Base-by-base conservation (phyloP, 2,888 invertebrate species). In the Heterodera filipjevi region DNA sequence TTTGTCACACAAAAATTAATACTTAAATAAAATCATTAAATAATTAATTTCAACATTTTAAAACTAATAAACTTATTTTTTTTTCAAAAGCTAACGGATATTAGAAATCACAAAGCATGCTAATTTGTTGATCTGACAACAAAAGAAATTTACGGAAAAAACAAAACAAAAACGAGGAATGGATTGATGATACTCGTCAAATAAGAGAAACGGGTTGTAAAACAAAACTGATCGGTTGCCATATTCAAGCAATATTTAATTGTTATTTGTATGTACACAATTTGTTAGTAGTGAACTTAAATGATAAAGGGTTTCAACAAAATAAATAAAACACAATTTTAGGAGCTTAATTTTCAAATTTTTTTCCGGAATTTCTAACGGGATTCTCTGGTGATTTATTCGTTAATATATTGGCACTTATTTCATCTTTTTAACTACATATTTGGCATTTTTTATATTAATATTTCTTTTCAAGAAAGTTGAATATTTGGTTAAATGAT, bases 71-170 rank as follows among this genome's bases (percentile, higher is more conserved):
- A 49, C 14, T 49, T 3, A 16, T 49, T 49, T 49, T 39, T 39
- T 39, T 39, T 10, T 39, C 39, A 39, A 6, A 39, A 35, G 68
- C 32, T 68, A 22, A 68, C 68, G 68, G 68, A 68, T 35, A 68
- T 68, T 68, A 35, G 68, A 16, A 68, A 68, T 35, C 68, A 68
- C 68, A 35, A 32, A 68, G 68, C 35, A 32, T 68, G 68, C 14
- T 68, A 27, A 68, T 59, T 14, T 27, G 27, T 59, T 59, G 59
- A 22, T 59, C n/a, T 19, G 22, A 10, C 10, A 27, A 27, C 27
- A 59, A 59, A 59, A 22, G 59, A 27, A 27, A 10, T 27, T 59
- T n/a, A n/a, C n/a, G n/a, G n/a, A n/a, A n/a, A n/a, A n/a, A n/a
- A 59, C 59, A 59, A 27, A 27, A 59, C n/a, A 22, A 59, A 59